These are phyloP conservation scores for Drosophila cracens DNA, from an alignment of 2,888 invertebrate species.

Conservation along the genomic window DNA sequence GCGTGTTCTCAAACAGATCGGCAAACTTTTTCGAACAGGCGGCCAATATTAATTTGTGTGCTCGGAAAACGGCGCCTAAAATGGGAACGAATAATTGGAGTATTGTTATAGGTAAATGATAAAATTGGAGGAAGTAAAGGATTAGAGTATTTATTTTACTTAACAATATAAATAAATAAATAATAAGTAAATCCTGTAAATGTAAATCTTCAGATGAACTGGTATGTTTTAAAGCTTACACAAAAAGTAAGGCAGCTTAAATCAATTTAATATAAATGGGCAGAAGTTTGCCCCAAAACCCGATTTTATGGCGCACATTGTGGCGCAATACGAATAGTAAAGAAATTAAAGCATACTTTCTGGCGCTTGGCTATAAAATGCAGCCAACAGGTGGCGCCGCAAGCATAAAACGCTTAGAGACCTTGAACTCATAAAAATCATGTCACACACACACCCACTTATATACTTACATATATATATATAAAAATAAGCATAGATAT, in stretches of 20 bases:
- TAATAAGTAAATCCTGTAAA: not conserved
- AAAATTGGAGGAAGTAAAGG: not conserved
- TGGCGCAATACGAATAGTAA: slow-evolving; percentile 15
- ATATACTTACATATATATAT: slow-evolving; percentile 8
- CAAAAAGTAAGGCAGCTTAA: not conserved
- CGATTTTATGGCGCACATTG: slow-evolving; percentile 8
- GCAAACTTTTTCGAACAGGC: slow-evolving; percentile 97
- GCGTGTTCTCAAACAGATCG: slow-evolving; percentile 95
- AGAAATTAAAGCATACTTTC: slow-evolving; percentile 58
- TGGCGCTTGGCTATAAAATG: slow-evolving; percentile 32
- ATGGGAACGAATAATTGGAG: accelerated
- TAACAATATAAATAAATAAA: not conserved
- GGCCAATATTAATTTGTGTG: slow-evolving; percentile 95
- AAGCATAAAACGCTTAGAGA: slow-evolving; percentile 71
- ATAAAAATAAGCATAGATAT: slow-evolving; percentile 24
- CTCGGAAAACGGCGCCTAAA: slow-evolving; percentile 95
- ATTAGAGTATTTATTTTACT: not conserved
- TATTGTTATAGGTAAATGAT: not conserved
- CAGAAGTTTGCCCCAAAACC: not conserved
- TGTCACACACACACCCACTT: slow-evolving; percentile 59
- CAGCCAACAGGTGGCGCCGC: slow-evolving; percentile 70
- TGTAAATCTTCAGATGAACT: not conserved
- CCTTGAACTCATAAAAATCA: slow-evolving; percentile 84
- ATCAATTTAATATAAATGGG: not conserved
- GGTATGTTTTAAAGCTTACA: not conserved